Evolutionary conservation across 2,888 invertebrate genomes (phyloP), one percentile per base, ranked within the genome.

Genomic region (Drosophila antonietae): DNA sequence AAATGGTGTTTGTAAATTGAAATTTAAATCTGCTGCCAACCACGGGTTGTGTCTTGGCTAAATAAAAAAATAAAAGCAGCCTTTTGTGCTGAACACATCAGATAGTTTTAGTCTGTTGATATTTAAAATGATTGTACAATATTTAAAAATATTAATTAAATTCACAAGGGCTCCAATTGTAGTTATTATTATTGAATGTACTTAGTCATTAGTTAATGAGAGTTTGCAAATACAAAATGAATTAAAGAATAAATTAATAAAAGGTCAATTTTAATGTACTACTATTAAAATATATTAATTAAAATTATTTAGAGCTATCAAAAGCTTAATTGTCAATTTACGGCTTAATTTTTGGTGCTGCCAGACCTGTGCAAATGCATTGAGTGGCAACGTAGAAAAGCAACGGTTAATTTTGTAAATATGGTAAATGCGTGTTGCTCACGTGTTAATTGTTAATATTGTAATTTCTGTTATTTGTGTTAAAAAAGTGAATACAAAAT

Each of bases 341-440:
- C n/a, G 6, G 7, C 14, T 15, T 6, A 6, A 1, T 47, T 14
- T 12, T 15, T 8, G 10, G 28, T 18, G 51, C 37, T 78, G 64
- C 79, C 75, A 64, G 61, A 68, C 23, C 12, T 35, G 31, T 3
- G 2, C n/a, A 15, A 35, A 10, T 18, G 28, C 15, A 20, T 41
- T 3, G 1, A 12, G 31, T 77, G 77, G 77, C 67, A 80, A 14
- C 67, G n/a, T 52, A 33, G 18, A 8, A 55, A 67, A 76, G 47
- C 44, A 78, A 78, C 78, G 81, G 78, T 78, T 65, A 63, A 80
- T 76, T 67, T 71, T 37, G 37, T 52, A 80, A 70, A 64, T 75
- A 31, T 53, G 41, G 37, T 59, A 55, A 49, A 53, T 49, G 43
- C 61, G 49, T 76, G 61, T 39, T 59, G 52, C 35, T 76, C 81